Evolutionary conservation across 2,113 vertebrate genomes (phyloP).

Genomic region (Alexandromys fortis): DNA sequence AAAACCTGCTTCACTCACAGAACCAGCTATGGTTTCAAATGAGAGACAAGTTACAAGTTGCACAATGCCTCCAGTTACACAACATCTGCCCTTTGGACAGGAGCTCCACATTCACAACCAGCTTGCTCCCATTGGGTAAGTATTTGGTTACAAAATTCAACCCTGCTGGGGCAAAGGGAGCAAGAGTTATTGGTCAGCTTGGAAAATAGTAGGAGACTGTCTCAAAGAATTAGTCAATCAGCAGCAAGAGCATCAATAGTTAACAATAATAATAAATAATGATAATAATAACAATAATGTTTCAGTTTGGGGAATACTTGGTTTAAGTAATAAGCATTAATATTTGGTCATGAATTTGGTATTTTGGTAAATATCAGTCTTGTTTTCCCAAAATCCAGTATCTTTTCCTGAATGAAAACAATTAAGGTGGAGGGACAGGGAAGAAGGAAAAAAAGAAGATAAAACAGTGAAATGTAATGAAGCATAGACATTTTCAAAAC

Average conservation of each 20-base stretch:
- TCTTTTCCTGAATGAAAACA: neutral
- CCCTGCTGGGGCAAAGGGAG: neutral
- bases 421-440: neutral
- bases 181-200: neutral
- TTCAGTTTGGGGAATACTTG: neutral
- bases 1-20: too few species aligned
- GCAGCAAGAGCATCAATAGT: neutral
- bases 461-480: neutral
- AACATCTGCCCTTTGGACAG: neutral
- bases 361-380: neutral
- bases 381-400: neutral
- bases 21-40: too few species aligned
- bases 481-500: neutral
- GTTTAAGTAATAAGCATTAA: neutral
- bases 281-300: too few species aligned
- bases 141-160: neutral
- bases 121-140: neutral
- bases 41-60: neutral
- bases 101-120: accelerated
- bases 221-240: neutral
- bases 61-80: neutral
- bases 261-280: neutral
- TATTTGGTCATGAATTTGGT: neutral
- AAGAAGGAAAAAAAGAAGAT: neutral
- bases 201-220: neutral